These are phyloP conservation scores for Pimpla rufipes DNA, from an alignment of 2,888 invertebrate genomes.

Conservation along the genomic window DNA sequence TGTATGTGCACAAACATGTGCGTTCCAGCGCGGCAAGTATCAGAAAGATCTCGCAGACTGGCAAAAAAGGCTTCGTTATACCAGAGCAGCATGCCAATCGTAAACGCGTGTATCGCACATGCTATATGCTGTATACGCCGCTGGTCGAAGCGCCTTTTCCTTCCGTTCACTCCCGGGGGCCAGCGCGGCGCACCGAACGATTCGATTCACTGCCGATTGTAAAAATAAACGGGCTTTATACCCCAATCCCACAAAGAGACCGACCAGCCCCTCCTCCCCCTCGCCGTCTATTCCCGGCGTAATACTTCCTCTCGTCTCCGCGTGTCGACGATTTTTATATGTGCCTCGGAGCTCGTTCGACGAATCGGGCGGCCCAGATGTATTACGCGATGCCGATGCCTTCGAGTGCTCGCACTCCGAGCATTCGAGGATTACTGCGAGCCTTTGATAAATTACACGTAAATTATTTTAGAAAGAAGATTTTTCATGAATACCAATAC, in stretches of 20 bases:
- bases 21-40: constrained; percentile 70
- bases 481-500: too few relatives aligned
- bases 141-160: constrained; percentile 59
- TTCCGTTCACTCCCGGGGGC: constrained; percentile 40
- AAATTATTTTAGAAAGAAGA: neutral
- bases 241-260: constrained; percentile 69
- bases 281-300: constrained; percentile 60
- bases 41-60: constrained; percentile 83
- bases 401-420: neutral
- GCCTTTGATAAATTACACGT: neutral
- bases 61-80: constrained; percentile 77
- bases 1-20: constrained; percentile 5
- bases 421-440: neutral
- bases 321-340: constrained; percentile 64
- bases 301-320: constrained; percentile 47
- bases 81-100: constrained; percentile 73
- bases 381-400: constrained; percentile 1
- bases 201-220: constrained; percentile 80
- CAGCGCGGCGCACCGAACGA: constrained; percentile 71
- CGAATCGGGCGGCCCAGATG: constrained; percentile 46
- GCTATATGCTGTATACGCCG: constrained; percentile 69
- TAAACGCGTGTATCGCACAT: constrained; percentile 83
- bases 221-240: constrained; percentile 78
- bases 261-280: constrained; percentile 60
- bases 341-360: constrained; percentile 54